Evolutionary conservation across 2,888 invertebrate species (phyloP), one percentile per base, ranked within the genome.

Genomic region (Tachystola acroxantha): DNA sequence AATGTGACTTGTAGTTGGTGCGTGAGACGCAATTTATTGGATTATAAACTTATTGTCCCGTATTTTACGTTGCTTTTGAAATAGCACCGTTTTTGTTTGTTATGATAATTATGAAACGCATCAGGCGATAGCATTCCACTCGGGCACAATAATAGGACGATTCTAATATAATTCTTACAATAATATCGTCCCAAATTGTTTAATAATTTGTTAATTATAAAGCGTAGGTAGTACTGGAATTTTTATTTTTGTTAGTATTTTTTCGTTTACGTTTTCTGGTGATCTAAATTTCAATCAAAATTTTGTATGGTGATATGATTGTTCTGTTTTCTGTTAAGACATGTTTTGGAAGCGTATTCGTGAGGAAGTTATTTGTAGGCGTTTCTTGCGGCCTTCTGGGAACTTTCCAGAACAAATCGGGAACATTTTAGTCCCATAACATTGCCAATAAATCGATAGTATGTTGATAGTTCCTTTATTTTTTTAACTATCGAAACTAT

Each of bases 101-200:
- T n/a, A n/a, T n/a, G n/a, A n/a, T n/a, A n/a, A n/a, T n/a, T n/a
- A n/a, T n/a, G n/a, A n/a, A n/a, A n/a, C n/a, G n/a, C n/a, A n/a
- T n/a, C n/a, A n/a, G n/a, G 53, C 53, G 69, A 50, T 35, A 73
- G 78, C 81, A 82, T 81, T 82, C 59, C 75, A 74, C 45, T n/a
- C n/a, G n/a, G 41, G 40, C 56, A 60, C 76, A 60, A 61, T 50
- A 24, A 47, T 67, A 64, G 85, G 85, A 82, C 85, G 85, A 85
- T 85, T 77, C 73, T 84, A 79, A 85, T 85, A 86, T 86, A 85
- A 86, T 86, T 86, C 85, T 86, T 85, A 85, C 78, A 82, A 80
- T 80, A 74, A 84, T 73, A 82, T 86, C 86, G 86, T 86, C 86
- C 85, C 61, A 57, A 78, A 66, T 78, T 73, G 72, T 80, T 80